These are phyloP conservation scores for Hydrozoanthus tunicans DNA, from an alignment of 64 coral and sea anemone species.

Conservation along the genomic window DNA sequence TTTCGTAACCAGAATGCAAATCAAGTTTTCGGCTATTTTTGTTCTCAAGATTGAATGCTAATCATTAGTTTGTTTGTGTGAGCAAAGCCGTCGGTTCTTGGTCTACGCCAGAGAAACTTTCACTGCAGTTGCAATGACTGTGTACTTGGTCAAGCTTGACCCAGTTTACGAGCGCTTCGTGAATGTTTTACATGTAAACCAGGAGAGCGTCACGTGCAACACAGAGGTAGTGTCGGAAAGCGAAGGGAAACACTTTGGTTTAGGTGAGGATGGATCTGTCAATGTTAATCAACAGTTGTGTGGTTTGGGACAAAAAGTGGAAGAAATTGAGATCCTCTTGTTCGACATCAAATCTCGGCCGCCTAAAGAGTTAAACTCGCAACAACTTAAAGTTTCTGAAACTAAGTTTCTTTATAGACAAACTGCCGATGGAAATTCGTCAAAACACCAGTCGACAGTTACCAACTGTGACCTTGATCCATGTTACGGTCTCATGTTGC, in stretches of 20 bases:
- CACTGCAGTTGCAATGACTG: conserved; percentile 13
- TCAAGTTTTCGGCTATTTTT: conserved; percentile 9
- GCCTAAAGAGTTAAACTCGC: not conserved
- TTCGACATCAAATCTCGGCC: not conserved
- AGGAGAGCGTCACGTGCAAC: not conserved
- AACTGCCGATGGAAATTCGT: not conserved
- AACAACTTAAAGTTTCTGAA: not conserved
- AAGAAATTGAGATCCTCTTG: not conserved
- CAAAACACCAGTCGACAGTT: not conserved
- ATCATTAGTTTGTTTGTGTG: not conserved
- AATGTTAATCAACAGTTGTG: not conserved
- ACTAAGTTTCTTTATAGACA: conserved; percentile 31
- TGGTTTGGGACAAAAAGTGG: not conserved
- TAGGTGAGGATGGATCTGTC: not conserved
- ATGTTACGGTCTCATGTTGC: not conserved
- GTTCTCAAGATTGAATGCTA: conserved; percentile 32
- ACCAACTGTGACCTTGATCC: not conserved
- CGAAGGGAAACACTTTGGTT: conserved; percentile 5
- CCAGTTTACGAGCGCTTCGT: conserved; percentile 40
- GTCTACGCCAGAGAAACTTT: not conserved
- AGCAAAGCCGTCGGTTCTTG: not conserved
- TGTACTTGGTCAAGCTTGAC: conserved; percentile 16
- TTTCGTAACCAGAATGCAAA: conserved; percentile 56
- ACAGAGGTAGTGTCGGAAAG: not conserved
- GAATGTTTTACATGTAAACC: conserved; percentile 13